Evolutionary conservation across 1,140 invertebrate species (phyloP).

Genomic region (Drosophila truncata): DNA sequence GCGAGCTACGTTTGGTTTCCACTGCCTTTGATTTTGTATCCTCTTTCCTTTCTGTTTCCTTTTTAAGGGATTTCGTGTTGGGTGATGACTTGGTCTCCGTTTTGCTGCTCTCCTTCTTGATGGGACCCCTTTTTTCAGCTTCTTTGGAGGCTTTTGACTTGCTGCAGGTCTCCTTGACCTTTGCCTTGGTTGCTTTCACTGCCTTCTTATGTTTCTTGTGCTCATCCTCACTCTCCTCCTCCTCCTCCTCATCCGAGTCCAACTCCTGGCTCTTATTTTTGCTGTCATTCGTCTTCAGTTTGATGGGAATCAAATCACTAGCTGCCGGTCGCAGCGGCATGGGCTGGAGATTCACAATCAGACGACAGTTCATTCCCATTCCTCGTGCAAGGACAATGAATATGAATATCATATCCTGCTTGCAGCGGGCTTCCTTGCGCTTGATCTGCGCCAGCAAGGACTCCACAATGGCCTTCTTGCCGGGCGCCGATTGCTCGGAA

Average conservation of each 20-base stretch:
- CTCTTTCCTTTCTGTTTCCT: background rate
- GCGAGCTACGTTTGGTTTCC: background rate
- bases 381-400: constrained; percentile 91
- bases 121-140: constrained; percentile 1
- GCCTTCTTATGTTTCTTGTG: constrained; percentile 34
- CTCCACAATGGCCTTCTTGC: constrained; percentile 84
- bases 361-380: constrained; percentile 92
- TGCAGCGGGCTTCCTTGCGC: constrained; percentile 88
- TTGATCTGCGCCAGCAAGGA: constrained; percentile 88
- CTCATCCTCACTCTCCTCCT: constrained; percentile 29
- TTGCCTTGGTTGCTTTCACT: constrained; percentile 14
- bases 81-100: constrained; percentile 1
- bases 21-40: background rate
- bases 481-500: constrained; percentile 57
- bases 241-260: constrained; percentile 47
- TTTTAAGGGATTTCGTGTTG: constrained; percentile 1
- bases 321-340: constrained; percentile 88
- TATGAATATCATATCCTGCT: constrained; percentile 90
- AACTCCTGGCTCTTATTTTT: constrained; percentile 54
- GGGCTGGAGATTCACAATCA: constrained; percentile 90
- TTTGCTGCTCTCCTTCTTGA: constrained; percentile 22
- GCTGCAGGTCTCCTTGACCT: constrained; percentile 1
- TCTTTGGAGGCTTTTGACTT: constrained; percentile 9
- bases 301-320: constrained; percentile 87
- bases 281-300: constrained; percentile 85